These are phyloP conservation scores for Atherinomorus stipes DNA, from an alignment of 2,113 vertebrate species.

Conservation along the genomic window DNA sequence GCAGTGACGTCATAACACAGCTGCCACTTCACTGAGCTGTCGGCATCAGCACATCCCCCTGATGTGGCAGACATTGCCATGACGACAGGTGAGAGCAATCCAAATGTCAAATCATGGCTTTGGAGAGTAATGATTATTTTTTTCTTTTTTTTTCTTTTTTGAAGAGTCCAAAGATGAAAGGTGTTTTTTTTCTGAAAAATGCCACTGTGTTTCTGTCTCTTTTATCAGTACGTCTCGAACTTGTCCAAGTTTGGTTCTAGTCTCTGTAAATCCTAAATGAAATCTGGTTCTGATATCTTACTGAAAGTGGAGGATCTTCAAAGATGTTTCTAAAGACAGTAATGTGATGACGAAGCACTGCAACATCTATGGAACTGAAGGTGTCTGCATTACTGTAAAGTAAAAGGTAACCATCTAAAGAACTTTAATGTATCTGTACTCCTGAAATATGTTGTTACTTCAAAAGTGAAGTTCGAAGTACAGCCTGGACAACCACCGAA, in stretches of 20 bases:
- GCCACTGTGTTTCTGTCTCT: not conserved
- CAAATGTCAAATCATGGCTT: conserved; percentile 25
- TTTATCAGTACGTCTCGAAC: not conserved
- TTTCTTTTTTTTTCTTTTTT: not conserved
- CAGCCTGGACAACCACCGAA: not conserved
- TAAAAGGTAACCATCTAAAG: too few species aligned
- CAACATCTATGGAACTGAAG: not conserved
- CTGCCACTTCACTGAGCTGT: conserved; percentile 89
- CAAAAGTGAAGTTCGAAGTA: not conserved
- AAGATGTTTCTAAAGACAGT: not conserved
- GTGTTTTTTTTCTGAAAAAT: not conserved
- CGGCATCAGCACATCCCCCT: conserved; percentile 26
- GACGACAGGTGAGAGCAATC: conserved; percentile 32
- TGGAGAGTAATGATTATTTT: conserved; percentile 5
- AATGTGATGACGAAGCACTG: conserved; percentile 2
- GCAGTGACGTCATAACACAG: conserved; percentile 89
- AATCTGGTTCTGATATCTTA: conserved; percentile 10
- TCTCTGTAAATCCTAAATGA: conserved; percentile 9
- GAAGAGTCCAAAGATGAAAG: not conserved
- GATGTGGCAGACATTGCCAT: conserved; percentile 50
- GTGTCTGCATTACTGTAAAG: too few species aligned
- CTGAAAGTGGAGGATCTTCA: conserved; percentile 1
- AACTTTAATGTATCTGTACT: too few species aligned
- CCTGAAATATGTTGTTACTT: too few species aligned
- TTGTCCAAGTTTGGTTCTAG: not conserved